Conservation (phyloP, 2,113 vertebrate genomes). For the Ceyx melanurus region DNA sequence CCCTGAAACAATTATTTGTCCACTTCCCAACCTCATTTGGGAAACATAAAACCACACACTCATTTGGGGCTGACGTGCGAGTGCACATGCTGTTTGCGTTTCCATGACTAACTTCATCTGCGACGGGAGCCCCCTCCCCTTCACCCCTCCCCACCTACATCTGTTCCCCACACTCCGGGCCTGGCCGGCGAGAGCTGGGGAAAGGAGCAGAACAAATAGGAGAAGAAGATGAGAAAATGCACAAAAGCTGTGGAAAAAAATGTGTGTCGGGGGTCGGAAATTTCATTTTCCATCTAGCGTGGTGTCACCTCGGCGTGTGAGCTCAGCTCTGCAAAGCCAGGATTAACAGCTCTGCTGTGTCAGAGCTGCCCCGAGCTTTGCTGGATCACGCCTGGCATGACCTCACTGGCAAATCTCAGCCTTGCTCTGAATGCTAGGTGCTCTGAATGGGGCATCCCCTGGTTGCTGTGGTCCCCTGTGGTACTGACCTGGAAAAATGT, state of each 20-base stretch:
- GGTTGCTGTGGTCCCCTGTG: neutral
- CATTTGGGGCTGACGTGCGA: constrained; percentile 1
- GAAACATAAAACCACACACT: constrained; percentile 4
- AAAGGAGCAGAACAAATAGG: neutral
- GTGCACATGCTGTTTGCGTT: constrained; percentile 10
- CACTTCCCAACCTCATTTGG: constrained; percentile 31
- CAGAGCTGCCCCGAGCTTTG: neutral
- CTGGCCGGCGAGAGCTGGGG: neutral
- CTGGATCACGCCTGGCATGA: neutral
- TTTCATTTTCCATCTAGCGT: neutral
- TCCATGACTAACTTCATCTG: constrained; percentile 33
- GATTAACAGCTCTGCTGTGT: neutral
- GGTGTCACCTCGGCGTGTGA: neutral
- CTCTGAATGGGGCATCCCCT: neutral
- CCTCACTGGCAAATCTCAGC: neutral
- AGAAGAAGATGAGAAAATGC: neutral
- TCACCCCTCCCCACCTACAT: constrained; percentile 29
- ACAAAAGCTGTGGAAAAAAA: neutral
- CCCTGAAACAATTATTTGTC: constrained; percentile 30
- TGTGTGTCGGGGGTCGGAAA: neutral
- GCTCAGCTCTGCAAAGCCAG: neutral
- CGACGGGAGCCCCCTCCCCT: constrained; percentile 10
- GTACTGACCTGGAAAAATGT: neutral
- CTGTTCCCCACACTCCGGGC: constrained; percentile 26
- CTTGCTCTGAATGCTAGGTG: too few relatives aligned